Conservation (phyloP, 2,113 vertebrate genomes). For the Lampris megalopsis region DNA sequence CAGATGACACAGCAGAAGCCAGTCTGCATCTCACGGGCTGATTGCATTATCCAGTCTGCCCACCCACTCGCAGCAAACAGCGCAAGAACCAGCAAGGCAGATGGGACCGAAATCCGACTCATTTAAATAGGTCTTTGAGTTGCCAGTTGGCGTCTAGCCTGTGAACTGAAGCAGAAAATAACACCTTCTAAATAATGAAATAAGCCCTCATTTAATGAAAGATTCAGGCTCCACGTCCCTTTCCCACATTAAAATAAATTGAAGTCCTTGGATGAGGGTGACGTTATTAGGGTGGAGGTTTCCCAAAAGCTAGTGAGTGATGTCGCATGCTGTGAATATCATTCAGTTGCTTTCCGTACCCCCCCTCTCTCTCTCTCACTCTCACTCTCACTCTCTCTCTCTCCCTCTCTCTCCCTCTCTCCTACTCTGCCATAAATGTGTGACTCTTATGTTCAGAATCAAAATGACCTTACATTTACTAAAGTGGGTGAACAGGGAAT, state of each 20-base stretch:
- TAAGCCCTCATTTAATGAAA: conserved; percentile 78
- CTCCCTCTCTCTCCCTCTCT: background rate
- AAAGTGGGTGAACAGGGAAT: conserved; percentile 9
- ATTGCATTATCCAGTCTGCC: conserved; percentile 64
- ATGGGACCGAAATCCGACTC: conserved; percentile 78
- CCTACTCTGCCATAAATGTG: background rate
- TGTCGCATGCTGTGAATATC: conserved; percentile 40
- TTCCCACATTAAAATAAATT: conserved; percentile 60
- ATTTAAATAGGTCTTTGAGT: conserved; percentile 79
- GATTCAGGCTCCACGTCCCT: conserved; percentile 69
- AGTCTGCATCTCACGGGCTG: conserved; percentile 41
- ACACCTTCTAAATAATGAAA: conserved; percentile 81
- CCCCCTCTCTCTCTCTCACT: conserved; percentile 19
- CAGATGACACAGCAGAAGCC: conserved; percentile 56
- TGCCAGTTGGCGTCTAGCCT: conserved; percentile 77
- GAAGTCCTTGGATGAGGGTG: conserved; percentile 66
- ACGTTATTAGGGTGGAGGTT: conserved; percentile 58
- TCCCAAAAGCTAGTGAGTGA: conserved; percentile 35
- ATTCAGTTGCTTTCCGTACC: background rate
- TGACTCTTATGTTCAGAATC: background rate
- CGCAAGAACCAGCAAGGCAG: conserved; percentile 70
- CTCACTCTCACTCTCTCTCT: conserved; percentile 10
- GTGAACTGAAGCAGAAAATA: conserved; percentile 78
- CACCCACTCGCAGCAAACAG: conserved; percentile 45
- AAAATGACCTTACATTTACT: conserved; percentile 29